Evolutionary conservation across 2,797 vertebrate species (phyloP), one percentile per base, ranked within the genome.

Genomic region (Kryptolebias ocellatus): DNA sequence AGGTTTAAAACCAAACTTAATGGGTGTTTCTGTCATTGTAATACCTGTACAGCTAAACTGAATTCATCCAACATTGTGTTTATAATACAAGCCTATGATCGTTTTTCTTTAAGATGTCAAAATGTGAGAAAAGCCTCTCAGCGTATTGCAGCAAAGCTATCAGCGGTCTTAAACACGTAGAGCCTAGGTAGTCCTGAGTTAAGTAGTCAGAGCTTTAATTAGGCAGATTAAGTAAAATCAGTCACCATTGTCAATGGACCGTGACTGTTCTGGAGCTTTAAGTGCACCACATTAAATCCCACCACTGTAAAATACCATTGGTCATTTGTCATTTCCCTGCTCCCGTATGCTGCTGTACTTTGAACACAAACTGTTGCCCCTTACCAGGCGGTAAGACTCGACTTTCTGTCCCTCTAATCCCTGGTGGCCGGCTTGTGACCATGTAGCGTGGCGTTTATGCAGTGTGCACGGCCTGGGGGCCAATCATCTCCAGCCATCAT

Each of bases 401-500:
- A 74, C 78, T 83, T 82, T 89, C 84, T 85, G 85, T 89, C 85
- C 80, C 76, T 81, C 77, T 87, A 92, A 91, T 92, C 90, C 90
- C 90, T 65, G 67, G 85, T 67, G 85, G 90, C 67, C 76, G 4
- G 85, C 82, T 91, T 88, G 90, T 93, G 91, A 88, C 90, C 69
- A 82, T 81, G 78, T 88, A 90, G 81, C 80, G 80, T 92, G 85
- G 88, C 79, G 54, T 87, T 90, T 88, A 80, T 80, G 70, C 60
- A 44, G 73, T 81, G 83, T 89, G 85, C 83, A 80, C 42, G 74
- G 84, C 81, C 80, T 73, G 83, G 71, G 86, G 87, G 90, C 91
- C 91, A 90, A 92, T 93, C 91, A 92, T 94, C 86, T 89, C 81
- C 86, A 85, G 83, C 89, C 88, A 90, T 94, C 87, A 93, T 92